Base-by-base conservation (phyloP, 37 sponge, comb jelly and placozoan species). In the Theonella swinhoei region DNA sequence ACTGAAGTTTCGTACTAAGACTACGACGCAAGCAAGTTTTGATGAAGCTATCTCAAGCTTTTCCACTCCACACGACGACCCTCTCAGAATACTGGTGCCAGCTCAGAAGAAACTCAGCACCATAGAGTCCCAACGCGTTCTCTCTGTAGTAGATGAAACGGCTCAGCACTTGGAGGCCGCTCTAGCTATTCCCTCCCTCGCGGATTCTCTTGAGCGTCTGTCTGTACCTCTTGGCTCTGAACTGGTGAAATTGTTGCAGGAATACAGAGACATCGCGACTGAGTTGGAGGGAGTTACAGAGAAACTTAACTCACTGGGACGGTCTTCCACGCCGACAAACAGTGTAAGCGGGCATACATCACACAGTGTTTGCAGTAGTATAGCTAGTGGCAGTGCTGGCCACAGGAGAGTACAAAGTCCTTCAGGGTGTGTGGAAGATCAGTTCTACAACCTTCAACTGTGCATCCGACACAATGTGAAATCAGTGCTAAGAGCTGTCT, bases 81-180 rank as follows among this genome's bases (percentile, higher is more conserved):
- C 87, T 0, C 83, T 82, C 25, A 60, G 83, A 42, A 93, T 93
- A 59, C 84, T 97, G 7, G 89, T 85, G 30, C 98, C 98, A 34
- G 79, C 96, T 43, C 89, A 88, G 78, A 98, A 98, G 90, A 98
- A 95, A 68, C 85, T 98, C 30, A 87, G 77, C 0, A 84, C 90
- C 4, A 91, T 98, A 11, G 98, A 98, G 68, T 86, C 94, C n/a
- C 98, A 95, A 79, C 74, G 98, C 8, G 88, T 98, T 0, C 72
- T 96, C 70, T 81, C 95, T 2, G 94, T 95, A 3, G 42, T 93
- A 54, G 91, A 95, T 38, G 94, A 95, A 43, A 54, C 84, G 24
- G 81, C 84, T 32, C 89, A 83, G 62, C 79, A 79, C 37, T 37
- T 93, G 42, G 88, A 95, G 22, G 47, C 82, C 4, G 80, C 80